Evolutionary conservation across 2,797 vertebrate species (phyloP).

Genomic region (Pseudopleuronectes americanus): DNA sequence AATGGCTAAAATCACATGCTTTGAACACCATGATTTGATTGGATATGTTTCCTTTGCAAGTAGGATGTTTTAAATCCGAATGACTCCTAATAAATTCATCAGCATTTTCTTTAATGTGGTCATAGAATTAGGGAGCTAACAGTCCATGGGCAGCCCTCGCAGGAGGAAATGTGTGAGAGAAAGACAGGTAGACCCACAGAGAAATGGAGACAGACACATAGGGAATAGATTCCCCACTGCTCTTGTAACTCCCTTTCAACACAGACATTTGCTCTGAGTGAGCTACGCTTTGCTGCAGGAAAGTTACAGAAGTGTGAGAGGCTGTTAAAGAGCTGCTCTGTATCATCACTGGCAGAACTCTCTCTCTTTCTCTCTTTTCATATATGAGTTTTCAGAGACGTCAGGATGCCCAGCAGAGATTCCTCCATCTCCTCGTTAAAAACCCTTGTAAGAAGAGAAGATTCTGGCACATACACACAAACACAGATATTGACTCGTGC

Average conservation of each 20-base stretch:
- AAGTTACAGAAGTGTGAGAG: constrained; percentile 30
- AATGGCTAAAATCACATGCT: too few species aligned
- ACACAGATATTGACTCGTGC: constrained; percentile 17
- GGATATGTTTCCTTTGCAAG: too few species aligned
- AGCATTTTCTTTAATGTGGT: neutral
- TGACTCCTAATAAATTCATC: neutral
- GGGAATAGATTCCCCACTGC: constrained; percentile 36
- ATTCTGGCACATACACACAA: constrained; percentile 29
- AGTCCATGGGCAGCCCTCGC: neutral
- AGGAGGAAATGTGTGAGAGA: constrained; percentile 12
- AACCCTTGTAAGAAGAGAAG: constrained; percentile 31
- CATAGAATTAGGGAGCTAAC: neutral
- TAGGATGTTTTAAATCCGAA: neutral
- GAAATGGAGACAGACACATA: constrained; percentile 31
- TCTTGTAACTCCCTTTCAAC: constrained; percentile 48
- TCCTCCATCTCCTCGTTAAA: constrained; percentile 69
- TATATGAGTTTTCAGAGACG: constrained; percentile 61
- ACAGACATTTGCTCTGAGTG: constrained; percentile 41
- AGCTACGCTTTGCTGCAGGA: constrained; percentile 41
- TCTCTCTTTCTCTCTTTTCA: constrained; percentile 13
- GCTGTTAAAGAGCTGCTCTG: constrained; percentile 18
- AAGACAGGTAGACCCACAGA: constrained; percentile 23
- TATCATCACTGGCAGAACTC: constrained; percentile 18
- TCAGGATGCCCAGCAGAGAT: constrained; percentile 47
- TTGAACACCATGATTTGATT: too few species aligned